Base-by-base conservation (phyloP, 2,113 vertebrate species). In the Python bivittatus region DNA sequence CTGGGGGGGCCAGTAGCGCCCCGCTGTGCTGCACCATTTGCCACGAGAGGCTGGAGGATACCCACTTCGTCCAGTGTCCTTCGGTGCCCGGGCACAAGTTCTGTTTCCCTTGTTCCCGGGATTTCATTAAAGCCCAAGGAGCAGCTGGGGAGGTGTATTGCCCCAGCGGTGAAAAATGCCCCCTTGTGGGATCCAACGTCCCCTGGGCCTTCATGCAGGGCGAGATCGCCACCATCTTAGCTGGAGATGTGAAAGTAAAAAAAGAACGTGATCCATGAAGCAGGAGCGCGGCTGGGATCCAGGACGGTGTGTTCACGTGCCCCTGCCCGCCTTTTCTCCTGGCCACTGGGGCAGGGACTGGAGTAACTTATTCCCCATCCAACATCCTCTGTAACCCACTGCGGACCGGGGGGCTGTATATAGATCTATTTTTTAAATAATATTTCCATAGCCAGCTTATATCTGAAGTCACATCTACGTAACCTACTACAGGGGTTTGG, bases 201-300 rank as follows among this genome's bases (percentile, higher is more conserved):
- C 98, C 98, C 9, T 99, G 98, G 98, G 98, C 98, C 56, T 99
- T 99, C 96, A 98, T 99, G 98, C 98, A 99, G 94, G 98, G 98
- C 0, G 98, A 99, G 95, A 98, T 99, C 22, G 98, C 98, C 92
- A 98, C 98, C 94, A 99, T 99, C 88, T 95, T 99, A 64, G 98
- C 98, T 2, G 98, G 98, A 89, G 98, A 98, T 3, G 98, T 99
- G 95, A 98, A 98, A 22, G 98, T 99, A 64, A 99, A 99, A 97
- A 98, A 99, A 95, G 98, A 99, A 96, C 98, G 97, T 23, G 98
- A 98, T 94, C 97, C 97, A 52, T 98, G 97, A 96, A 68, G 20
- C 13, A 20, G 6, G 64, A 33, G 38, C 6, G 85, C 54, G 42
- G 91, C 91, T 5, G 0, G 0, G 58, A 27, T 57, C 52, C 7